Base-by-base conservation (phyloP, 1,140 invertebrate genomes). In the Drosophila truncata region DNA sequence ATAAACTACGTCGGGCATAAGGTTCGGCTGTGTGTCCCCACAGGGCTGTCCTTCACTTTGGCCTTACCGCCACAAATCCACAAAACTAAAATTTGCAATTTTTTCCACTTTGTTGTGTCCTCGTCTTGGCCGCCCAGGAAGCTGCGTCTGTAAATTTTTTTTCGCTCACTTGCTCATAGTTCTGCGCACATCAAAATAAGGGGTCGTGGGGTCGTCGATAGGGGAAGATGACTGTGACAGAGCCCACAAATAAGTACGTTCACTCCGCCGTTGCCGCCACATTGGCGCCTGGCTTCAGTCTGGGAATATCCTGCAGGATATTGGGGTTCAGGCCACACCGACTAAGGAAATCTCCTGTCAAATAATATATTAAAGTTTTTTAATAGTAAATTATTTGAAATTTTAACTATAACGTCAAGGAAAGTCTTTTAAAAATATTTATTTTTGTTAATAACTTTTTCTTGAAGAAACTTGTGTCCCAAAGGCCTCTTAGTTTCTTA, bases 81-180 rank as follows among this genome's bases (percentile, higher is more conserved):
- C 73, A 82, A 85, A 81, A 79, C 78, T 82, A 72, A 90, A 91
- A 90, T 90, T 90, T 90, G 85, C 81, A 90, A 84, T 90, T 90
- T 88, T 87, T 90, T 81, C 64, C 79, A 86, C 78, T 86, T 69
- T 80, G 79, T 66, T 67, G 74, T 71, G 61, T 29, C 54, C 41
- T 29, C 52, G 52, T 80, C 80, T 73, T 83, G 66, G 78, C 23
- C 64, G 59, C 66, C 62, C 74, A 90, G 85, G 78, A 90, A 85
- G 63, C 67, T 90, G 82, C 64, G 81, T 90, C 78, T 90, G 82
- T 74, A 69, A 61, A 73, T 83, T 69, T 86, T 79, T 44, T 55
- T 46, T 47, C 23, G 47, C 35, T 66, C 76, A 47, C 16, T 49
- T 29, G 25, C 25, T 49, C 69, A 80, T 80, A 83, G 84, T 88